A percentile compares a stretch with the other conserved stretches of the same genome.
Conservation (phyloP, 2,113 vertebrate genomes). For the Mellivora capensis region DNA sequence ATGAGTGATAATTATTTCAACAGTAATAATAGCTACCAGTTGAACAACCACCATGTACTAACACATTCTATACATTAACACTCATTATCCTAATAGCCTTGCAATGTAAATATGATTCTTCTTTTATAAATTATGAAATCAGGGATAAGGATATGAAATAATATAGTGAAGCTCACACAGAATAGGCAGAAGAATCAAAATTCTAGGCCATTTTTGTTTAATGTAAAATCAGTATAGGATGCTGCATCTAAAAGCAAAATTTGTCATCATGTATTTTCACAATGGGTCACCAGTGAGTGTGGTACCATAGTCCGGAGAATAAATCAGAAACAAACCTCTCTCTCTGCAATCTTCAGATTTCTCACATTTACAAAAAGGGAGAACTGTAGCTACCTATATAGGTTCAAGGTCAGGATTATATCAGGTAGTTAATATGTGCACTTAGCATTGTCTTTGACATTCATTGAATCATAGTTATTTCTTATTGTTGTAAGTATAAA, state of each 20-base stretch:
- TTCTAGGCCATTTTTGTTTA: slow-evolving; percentile 62
- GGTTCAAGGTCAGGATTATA: neutral
- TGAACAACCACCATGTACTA: slow-evolving; percentile 22
- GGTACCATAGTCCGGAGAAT: neutral
- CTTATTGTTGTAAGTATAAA: neutral
- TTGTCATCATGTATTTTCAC: neutral
- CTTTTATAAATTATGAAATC: neutral
- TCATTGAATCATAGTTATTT: neutral
- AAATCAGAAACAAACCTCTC: neutral
- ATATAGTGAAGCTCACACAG: neutral
- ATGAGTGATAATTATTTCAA: slow-evolving; percentile 46
- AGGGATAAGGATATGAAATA: neutral
- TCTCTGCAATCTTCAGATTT: neutral
- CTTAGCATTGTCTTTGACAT: neutral
- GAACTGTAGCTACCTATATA: neutral
- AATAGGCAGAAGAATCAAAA: neutral
- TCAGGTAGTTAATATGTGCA: neutral
- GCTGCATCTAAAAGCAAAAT: neutral
- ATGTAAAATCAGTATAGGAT: neutral
- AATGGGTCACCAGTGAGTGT: neutral
- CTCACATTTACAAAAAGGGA: neutral
- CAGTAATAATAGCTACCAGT: slow-evolving; percentile 4
- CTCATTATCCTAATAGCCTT: slow-evolving; percentile 8
- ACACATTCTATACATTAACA: slow-evolving; percentile 2
- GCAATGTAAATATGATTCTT: slow-evolving; percentile 1